Evolutionary conservation across 1,140 invertebrate genomes (phyloP), one percentile per base, ranked within the genome.

Genomic region (Drosophila sp.): DNA sequence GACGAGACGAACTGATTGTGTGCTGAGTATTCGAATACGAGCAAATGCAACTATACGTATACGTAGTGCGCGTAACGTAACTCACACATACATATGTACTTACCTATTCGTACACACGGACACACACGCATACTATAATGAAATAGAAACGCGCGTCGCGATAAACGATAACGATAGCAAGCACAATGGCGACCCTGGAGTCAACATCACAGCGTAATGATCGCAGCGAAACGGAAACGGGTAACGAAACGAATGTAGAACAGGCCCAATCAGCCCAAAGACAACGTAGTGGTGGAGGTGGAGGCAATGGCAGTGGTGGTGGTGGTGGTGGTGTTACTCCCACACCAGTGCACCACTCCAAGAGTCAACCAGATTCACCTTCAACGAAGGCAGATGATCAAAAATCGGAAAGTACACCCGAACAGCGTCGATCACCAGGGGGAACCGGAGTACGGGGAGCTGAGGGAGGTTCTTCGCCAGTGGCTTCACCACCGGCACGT

Each of bases 31-130:
- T 4, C 8, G 57, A 11, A n/a, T 35, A 23, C 57, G 17, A 60
- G 33, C 17, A 60, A 25, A 60, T 60, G 57, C 30, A 35, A 25
- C 57, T 6, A 8, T 25, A 60, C 57, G 57, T 27, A 33, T 38
- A 82, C 80, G 80, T 83, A 83, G 76, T 83, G 79, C 80, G 76
- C 75, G 80, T 65, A 84, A 77, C 77, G 80, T 76, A 70, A 82
- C 80, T 66, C 35, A 70, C 30, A 72, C 67, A 44, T 44, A 66
- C 64, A 50, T 66, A 63, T 38, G 35, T 38, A 38, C 35, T 38
- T 38, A 38, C 10, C 10, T 3, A 38, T 8, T 38, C 10, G 35
- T 10, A 38, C 35, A 38, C 35, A 35, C 33, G 11, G 66, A 60
- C 60, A 66, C 72, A 60, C 70, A 63, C 69, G 79, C 60, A 60